Evolutionary conservation across 2,888 invertebrate genomes (phyloP), one percentile per base, ranked within the genome.

Genomic region (Buathra laborator): DNA sequence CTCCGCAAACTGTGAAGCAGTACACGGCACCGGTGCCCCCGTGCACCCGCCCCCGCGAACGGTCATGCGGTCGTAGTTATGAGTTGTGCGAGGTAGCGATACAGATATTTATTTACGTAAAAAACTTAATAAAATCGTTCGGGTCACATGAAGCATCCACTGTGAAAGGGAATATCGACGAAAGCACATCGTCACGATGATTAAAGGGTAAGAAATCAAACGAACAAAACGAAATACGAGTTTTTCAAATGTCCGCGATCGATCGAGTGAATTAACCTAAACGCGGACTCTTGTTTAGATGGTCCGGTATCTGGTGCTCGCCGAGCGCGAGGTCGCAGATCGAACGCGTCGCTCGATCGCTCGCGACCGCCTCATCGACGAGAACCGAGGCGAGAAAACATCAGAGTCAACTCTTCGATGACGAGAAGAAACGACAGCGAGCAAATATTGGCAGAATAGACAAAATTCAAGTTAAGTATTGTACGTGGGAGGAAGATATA

Each of bases 401-500:
- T 37, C 96, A 96, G 78, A 96, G 96, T 93, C 95, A 96, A 72
- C 92, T 99, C 14, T 99, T 99, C 92, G 94, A 96, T 3, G 93
- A 96, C 59, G 99, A 99, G 93, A 96, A 96, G 91, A 95, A 96
- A 86, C 95, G 97, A 0, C 98, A 99, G 92, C 92, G 94, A 64
- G 95, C 96, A 46, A 94, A 95, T 14, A 95, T 99, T 10, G 98
- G 98, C 0, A 95, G 99, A 91, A 95, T 99, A 83, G 98, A 99
- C 91, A 99, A 99, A 94, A 98, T 99, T 78, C 96, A 97, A 94
- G 97, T 99, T 0, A 95, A 96, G 83, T 98, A 97, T 92, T 88
- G 89, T 0, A 79, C 77, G 10, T 81, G 78, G 67, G 97, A 97
- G 0, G 96, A 97, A 90, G 96, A 97, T 89, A 95, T 96, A 32